phyloP scores from a whole-genome alignment of 2,888 invertebrate genomes.

The Sepioteuthis lessoniana region DNA sequence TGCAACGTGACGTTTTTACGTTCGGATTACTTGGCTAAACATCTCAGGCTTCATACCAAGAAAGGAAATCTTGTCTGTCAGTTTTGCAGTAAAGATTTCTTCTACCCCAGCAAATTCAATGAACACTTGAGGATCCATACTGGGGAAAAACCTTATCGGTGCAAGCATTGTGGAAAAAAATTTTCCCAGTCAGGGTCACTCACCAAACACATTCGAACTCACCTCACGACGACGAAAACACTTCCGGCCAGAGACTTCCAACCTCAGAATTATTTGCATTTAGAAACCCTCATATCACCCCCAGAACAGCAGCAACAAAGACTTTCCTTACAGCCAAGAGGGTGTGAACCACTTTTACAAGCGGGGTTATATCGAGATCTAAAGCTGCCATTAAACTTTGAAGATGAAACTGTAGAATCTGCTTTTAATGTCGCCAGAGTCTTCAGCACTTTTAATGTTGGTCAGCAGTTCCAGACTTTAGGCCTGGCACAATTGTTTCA shows the following conservation, averaged over 20 bases:
- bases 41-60: not conserved
- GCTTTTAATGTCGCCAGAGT: not conserved
- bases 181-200: not conserved
- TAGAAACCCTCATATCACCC: not conserved
- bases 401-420: not conserved
- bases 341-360: not conserved
- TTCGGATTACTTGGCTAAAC: not conserved
- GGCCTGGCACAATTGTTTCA: not conserved
- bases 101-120: not conserved
- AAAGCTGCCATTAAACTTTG: not conserved
- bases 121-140: not conserved
- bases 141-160: not conserved
- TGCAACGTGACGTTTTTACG: not conserved
- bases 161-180: not conserved
- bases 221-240: not conserved
- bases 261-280: not conserved
- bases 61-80: not conserved
- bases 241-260: not conserved
- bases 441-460: not conserved
- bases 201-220: not conserved
- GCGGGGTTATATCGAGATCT: not conserved
- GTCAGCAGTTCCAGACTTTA: not conserved
- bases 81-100: not conserved
- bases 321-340: not conserved
- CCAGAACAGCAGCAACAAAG: not conserved